These are phyloP conservation scores for Origma solitaria DNA, from an alignment of 2,113 vertebrate genomes.

Conservation along the genomic window DNA sequence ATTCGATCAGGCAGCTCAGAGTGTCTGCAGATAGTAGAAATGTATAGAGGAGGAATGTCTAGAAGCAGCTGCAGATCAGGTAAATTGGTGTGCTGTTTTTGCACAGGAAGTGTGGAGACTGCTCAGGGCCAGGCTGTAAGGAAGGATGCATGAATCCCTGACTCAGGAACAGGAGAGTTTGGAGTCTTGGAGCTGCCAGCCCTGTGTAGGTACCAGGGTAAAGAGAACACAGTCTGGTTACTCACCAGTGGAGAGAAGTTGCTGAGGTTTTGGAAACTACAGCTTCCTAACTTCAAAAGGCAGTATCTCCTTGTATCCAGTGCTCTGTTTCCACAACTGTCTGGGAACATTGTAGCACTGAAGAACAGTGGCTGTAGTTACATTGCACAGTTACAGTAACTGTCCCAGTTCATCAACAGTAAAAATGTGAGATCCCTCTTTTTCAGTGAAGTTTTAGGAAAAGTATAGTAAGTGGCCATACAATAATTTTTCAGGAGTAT, in stretches of 20 bases:
- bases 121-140: neutral
- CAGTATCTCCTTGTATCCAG: neutral
- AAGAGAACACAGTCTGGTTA: neutral
- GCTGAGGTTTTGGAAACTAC: neutral
- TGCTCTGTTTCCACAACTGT: neutral
- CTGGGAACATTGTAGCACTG: neutral
- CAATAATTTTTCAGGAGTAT: neutral
- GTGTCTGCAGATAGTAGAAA: neutral
- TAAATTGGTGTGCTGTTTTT: neutral
- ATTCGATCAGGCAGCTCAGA: neutral
- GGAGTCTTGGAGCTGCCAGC: neutral
- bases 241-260: neutral
- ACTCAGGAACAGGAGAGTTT: neutral
- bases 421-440: neutral
- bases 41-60: neutral
- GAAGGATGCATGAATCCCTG: neutral
- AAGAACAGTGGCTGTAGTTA: neutral
- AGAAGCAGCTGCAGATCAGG: neutral
- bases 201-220: neutral
- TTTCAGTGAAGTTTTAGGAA: neutral
- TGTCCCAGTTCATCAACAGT: accelerated
- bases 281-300: neutral
- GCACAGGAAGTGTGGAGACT: neutral
- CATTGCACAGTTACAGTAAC: neutral
- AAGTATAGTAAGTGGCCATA: neutral